Conservation (phyloP, 2,888 invertebrate genomes). For the Dioctria rufipes region DNA sequence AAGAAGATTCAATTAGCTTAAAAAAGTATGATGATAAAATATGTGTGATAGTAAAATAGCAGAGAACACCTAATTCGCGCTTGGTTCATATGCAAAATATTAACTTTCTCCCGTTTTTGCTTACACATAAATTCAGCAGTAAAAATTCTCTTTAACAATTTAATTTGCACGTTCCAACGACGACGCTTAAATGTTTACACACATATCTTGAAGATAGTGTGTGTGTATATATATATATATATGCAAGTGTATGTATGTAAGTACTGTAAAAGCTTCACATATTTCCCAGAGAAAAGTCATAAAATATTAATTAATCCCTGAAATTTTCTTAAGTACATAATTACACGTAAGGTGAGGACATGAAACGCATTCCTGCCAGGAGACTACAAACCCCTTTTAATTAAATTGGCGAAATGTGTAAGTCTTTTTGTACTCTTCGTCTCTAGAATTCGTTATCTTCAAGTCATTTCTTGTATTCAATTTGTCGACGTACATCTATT, state of each 20-base stretch:
- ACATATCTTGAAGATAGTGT: constrained; percentile 5
- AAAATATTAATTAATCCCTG: constrained; percentile 49
- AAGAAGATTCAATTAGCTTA: no score
- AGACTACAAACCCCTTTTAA: constrained; percentile 52
- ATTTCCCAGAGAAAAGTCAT: constrained; percentile 23
- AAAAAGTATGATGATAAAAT: no score
- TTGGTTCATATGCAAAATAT: neutral
- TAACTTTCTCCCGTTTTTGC: neutral
- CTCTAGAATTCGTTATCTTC: constrained; percentile 20
- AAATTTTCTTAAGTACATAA: constrained; percentile 52
- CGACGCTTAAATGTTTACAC: neutral
- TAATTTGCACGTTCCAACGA: neutral
- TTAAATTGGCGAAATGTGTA: constrained; percentile 56
- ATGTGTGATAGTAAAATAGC: no score
- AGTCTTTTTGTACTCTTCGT: constrained; percentile 13
- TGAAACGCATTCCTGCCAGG: constrained; percentile 38
- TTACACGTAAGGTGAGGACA: constrained; percentile 45
- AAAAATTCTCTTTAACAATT: neutral
- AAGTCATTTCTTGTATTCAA: constrained; percentile 56
- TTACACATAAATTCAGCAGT: neutral
- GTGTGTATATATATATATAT: no score
- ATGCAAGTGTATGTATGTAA: no score
- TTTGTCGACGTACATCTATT: constrained; percentile 55
- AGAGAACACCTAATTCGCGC: no score
- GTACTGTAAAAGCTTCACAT: neutral